These are phyloP conservation scores for Apotomis turbidana DNA, from an alignment of 2,888 invertebrate genomes.

Conservation along the genomic window DNA sequence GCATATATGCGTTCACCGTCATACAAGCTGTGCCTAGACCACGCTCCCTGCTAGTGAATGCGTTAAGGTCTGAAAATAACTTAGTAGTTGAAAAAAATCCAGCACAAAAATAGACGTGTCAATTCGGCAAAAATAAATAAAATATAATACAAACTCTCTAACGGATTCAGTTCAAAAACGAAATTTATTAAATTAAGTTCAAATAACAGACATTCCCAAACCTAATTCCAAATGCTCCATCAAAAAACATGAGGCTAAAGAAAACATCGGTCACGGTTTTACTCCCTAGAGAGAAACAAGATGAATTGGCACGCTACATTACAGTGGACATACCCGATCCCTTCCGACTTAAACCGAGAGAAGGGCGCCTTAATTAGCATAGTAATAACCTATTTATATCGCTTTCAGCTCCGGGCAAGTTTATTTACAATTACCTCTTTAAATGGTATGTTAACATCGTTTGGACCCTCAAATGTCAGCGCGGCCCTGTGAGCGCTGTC, in stretches of 20 bases:
- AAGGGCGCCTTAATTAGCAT: constrained; percentile 17
- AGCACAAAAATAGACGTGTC: no score
- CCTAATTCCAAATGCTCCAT: not conserved
- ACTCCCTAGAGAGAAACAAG: constrained; percentile 18
- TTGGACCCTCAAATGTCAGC: not conserved
- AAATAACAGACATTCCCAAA: no score
- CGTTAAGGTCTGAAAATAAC: no score
- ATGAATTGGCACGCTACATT: constrained; percentile 22
- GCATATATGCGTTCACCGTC: no score
- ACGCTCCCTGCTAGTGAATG: no score
- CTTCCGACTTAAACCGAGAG: not conserved
- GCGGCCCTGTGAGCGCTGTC: not conserved
- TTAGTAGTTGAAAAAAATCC: no score
- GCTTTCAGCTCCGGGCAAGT: constrained; percentile 10
- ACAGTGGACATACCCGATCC: constrained; percentile 14
- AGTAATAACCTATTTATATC: constrained; percentile 19
- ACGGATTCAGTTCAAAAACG: no score
- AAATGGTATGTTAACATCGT: not conserved
- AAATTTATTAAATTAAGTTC: no score
- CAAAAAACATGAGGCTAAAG: constrained; percentile 2
- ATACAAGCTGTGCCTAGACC: no score
- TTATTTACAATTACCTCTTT: constrained; percentile 7
- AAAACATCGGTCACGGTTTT: not conserved
- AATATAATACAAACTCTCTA: no score
- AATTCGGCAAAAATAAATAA: no score